Evolutionary conservation across 2,888 invertebrate species (phyloP).

Genomic region (Archips xylosteana): DNA sequence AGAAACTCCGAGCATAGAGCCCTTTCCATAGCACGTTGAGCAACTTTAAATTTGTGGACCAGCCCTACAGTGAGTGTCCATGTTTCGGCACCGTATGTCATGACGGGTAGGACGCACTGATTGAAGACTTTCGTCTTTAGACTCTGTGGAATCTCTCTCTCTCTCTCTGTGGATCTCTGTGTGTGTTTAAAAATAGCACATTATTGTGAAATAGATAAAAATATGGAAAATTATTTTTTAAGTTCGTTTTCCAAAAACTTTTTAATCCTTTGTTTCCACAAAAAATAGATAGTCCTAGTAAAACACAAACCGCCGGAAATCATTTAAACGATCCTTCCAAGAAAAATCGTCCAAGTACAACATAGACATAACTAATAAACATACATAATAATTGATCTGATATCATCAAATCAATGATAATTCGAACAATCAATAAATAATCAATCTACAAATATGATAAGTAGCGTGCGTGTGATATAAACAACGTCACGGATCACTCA

Average conservation of each 20-base stretch:
- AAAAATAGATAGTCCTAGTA: neutral
- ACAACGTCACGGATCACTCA: neutral
- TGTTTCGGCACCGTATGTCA: no score
- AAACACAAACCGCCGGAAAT: neutral
- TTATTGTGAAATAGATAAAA: neutral
- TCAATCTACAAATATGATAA: conserved; percentile 23
- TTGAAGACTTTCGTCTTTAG: no score
- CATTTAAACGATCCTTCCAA: neutral
- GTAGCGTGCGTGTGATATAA: neutral
- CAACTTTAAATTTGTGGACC: no score
- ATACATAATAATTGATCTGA: neutral
- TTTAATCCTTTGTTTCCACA: neutral
- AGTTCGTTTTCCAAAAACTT: neutral
- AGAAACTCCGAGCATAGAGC: no score
- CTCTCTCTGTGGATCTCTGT: no score
- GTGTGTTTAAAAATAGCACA: no score
- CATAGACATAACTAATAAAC: neutral
- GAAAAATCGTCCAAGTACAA: neutral
- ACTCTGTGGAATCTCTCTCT: no score
- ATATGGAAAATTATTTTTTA: neutral
- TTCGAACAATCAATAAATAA: conserved; percentile 5
- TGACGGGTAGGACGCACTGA: no score
- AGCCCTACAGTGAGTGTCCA: no score
- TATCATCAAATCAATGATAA: conserved; percentile 23
- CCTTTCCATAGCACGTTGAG: no score